These are phyloP conservation scores for Maniola hyperantus DNA, from an alignment of 2,888 invertebrate species.

Conservation along the genomic window DNA sequence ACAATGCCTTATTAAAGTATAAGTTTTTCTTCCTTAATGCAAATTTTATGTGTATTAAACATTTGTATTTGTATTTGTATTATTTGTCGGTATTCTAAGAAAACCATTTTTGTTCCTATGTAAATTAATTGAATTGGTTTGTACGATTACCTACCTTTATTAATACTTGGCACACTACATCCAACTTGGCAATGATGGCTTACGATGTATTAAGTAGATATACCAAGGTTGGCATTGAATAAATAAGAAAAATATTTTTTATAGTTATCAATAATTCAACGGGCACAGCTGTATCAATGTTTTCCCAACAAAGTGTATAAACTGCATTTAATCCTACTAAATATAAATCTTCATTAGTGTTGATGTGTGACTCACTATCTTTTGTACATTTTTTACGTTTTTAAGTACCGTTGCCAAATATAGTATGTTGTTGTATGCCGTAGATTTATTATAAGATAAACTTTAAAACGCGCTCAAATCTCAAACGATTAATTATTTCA, in stretches of 20 bases:
- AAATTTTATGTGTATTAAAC: too few species aligned
- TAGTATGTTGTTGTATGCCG: too few species aligned
- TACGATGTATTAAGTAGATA: background rate
- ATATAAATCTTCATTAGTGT: background rate
- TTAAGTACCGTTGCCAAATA: background rate
- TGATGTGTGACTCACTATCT: background rate
- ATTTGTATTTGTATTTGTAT: too few species aligned
- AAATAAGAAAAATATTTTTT: conserved; percentile 6
- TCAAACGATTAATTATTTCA: too few species aligned
- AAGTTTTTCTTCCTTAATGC: too few species aligned
- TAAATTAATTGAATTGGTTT: background rate
- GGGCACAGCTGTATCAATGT: conserved; percentile 1
- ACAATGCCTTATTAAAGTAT: too few species aligned
- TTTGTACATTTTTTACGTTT: background rate
- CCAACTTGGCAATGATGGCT: conserved; percentile 6
- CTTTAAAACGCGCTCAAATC: too few species aligned
- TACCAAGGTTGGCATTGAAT: background rate
- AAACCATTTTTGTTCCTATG: background rate
- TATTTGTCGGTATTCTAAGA: background rate
- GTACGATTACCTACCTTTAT: background rate
- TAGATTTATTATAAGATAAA: background rate
- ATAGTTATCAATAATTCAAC: conserved; percentile 14
- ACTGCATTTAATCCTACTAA: background rate
- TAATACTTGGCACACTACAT: background rate
- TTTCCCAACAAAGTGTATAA: background rate